Base-by-base conservation (phyloP, 1,140 invertebrate genomes). In the Schlechtendalia chinensis region DNA sequence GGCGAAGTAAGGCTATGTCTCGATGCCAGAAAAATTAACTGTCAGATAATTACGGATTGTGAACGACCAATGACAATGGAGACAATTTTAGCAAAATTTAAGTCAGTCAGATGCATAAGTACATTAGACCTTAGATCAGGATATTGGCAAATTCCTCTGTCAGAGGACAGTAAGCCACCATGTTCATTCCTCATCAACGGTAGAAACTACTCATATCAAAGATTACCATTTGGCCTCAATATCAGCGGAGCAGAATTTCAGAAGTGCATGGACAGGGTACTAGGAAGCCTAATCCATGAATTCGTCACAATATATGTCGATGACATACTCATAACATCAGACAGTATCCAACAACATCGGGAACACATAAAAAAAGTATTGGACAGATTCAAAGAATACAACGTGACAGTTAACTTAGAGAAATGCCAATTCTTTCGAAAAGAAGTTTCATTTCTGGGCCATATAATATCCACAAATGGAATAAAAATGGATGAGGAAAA, bases 371-470 rank as follows among this genome's bases (percentile, higher is more conserved):
- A 14, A 22, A n/a, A 0, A 1, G n/a, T 77, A 39, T 58, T 77
- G 14, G 5, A 58, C 6, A 12, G 54, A 22, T 39, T 56, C 1
- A n/a, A 22, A 58, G 53, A 77, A 22, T 22, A 32, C 17, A 59
- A 59, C 39, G 11, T 77, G n/a, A 77, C 27, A 1, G 14, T 77
- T 19, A 56, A 77, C 14, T 5, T 10, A 1, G 53, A 77, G 17
- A 77, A 77, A 47, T 77, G 50, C n/a, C 22, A 71, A 4, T 71
- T 71, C 19, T 53, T 71, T 10, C 1, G 6, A 27, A 45, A 71
- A 16, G 1, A 24, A 50, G 11, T 71, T 14, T 47, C 1, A 0
- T 71, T 71, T 53, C 22, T 71, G 1, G 67, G 67, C 1, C 45
- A 50, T 27, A 24, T 71, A 1, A 50, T 71, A 22, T 12, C 32